Percentiles rank a stretch among this genome's conserved stretches.
phyloP scores from a whole-genome alignment of 1,140 invertebrate species.

The Anastatus disparis region DNA sequence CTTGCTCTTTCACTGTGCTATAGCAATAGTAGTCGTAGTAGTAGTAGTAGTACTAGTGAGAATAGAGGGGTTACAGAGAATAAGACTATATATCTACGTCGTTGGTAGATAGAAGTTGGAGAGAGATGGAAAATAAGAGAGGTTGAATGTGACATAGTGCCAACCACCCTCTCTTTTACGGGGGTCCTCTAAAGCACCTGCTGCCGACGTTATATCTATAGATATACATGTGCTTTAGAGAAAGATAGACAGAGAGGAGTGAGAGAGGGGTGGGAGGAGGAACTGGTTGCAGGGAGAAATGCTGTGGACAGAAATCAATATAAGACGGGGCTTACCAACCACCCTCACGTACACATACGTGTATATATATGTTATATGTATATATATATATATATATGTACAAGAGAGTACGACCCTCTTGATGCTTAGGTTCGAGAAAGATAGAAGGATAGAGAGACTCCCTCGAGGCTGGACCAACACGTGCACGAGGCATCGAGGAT shows the following conservation, averaged over 20 bases:
- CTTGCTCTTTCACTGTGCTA: too few relatives aligned
- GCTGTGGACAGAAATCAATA: conserved; percentile 68
- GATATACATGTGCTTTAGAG: conserved; percentile 1
- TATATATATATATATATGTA: too few relatives aligned
- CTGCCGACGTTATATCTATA: conserved; percentile 47
- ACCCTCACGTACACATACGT: conserved; percentile 54
- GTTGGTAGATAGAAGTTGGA: too few relatives aligned
- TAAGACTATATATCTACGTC: too few relatives aligned
- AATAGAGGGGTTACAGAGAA: too few relatives aligned
- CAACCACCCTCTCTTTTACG: conserved; percentile 59
- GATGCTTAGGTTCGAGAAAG: too few relatives aligned
- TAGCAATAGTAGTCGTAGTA: too few relatives aligned
- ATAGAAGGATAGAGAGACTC: too few relatives aligned
- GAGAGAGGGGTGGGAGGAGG: conserved; percentile 34
- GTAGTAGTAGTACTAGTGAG: too few relatives aligned
- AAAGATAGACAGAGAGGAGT: conserved; percentile 24
- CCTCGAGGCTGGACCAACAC: conserved; percentile 64
- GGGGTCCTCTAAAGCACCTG: conserved; percentile 55
- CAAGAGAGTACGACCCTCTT: too few relatives aligned
- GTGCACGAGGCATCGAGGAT: conserved; percentile 45
- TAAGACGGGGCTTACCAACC: conserved; percentile 63
- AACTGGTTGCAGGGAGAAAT: conserved; percentile 39
- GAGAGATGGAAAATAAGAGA: too few relatives aligned
- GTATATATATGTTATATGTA: conserved; percentile 5
- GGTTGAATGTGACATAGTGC: conserved; percentile 67